phyloP scores from a whole-genome alignment of 2,797 vertebrate species.

The Masticophis lateralis region DNA sequence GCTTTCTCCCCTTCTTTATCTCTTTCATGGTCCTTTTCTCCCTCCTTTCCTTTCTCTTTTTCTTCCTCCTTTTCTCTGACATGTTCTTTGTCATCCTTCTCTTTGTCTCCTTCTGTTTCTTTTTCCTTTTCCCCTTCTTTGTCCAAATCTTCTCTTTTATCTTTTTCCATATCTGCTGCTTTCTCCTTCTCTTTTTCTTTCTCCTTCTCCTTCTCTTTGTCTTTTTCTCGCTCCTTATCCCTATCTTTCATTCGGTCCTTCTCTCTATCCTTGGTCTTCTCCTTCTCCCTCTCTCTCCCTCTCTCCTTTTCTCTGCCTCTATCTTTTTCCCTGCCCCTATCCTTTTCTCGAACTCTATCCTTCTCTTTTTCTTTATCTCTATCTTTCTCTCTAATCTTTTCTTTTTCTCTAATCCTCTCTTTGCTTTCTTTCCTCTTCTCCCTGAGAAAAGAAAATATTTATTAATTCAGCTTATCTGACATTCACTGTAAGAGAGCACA shows the following conservation, averaged over 20 bases:
- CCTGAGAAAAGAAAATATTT: constrained; percentile 68
- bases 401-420: constrained; percentile 70
- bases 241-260: constrained; percentile 62
- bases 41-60: constrained; percentile 72
- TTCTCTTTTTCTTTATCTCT: constrained; percentile 61
- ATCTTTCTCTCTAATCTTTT: constrained; percentile 63
- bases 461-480: constrained; percentile 31
- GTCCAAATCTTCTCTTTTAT: constrained; percentile 55
- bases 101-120: constrained; percentile 45
- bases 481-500: background rate
- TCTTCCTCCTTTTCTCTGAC: constrained; percentile 69
- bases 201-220: constrained; percentile 52
- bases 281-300: constrained; percentile 48
- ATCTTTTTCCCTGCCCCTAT: constrained; percentile 50
- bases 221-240: constrained; percentile 62
- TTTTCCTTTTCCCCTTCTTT: constrained; percentile 58
- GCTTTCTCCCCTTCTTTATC: constrained; percentile 70
- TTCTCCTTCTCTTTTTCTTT: constrained; percentile 61
- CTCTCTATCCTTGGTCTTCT: constrained; percentile 63
- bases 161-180: constrained; percentile 34
- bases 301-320: constrained; percentile 63
- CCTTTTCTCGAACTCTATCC: constrained; percentile 69
- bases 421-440: constrained; percentile 77
- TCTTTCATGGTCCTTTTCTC: constrained; percentile 70
- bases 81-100: constrained; percentile 64